These are phyloP conservation scores for Centrocercus urophasianus DNA, from an alignment of 2,113 vertebrate genomes.

Conservation along the genomic window DNA sequence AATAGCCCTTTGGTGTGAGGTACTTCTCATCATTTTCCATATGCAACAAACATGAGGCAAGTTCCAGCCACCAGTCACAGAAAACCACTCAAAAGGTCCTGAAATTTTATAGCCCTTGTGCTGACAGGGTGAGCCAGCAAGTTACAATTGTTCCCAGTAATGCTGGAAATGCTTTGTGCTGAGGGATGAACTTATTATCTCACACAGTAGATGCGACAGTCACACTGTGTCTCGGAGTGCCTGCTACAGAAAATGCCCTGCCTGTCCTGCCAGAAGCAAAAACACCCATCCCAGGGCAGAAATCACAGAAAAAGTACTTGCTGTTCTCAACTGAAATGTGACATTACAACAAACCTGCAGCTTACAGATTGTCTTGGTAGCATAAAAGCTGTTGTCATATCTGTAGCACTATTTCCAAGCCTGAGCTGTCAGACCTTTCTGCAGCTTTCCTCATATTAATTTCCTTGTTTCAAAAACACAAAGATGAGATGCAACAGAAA, in stretches of 20 bases:
- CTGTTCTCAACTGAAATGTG: not conserved
- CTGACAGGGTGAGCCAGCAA: not conserved
- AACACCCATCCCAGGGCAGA: not conserved
- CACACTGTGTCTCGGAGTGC: not conserved
- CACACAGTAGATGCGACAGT: conserved; percentile 2
- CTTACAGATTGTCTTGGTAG: not conserved
- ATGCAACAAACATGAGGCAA: not conserved
- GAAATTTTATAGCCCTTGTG: not conserved
- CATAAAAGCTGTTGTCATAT: not conserved
- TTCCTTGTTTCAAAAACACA: not conserved
- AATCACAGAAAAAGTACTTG: not conserved
- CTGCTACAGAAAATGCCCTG: not conserved
- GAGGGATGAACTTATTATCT: conserved; percentile 41
- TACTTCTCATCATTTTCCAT: not conserved
- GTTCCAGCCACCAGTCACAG: not conserved
- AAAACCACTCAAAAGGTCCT: not conserved
- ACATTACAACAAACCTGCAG: not conserved
- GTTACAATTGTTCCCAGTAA: not conserved
- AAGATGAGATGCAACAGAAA: not conserved
- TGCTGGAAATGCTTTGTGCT: not conserved
- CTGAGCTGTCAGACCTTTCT: not conserved
- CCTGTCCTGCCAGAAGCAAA: not conserved
- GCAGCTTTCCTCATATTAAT: not conserved
- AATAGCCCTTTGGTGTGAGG: not conserved
- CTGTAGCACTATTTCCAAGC: not conserved